Conservation (phyloP, 2,113 vertebrate species). For the Nansenia antarctica region DNA sequence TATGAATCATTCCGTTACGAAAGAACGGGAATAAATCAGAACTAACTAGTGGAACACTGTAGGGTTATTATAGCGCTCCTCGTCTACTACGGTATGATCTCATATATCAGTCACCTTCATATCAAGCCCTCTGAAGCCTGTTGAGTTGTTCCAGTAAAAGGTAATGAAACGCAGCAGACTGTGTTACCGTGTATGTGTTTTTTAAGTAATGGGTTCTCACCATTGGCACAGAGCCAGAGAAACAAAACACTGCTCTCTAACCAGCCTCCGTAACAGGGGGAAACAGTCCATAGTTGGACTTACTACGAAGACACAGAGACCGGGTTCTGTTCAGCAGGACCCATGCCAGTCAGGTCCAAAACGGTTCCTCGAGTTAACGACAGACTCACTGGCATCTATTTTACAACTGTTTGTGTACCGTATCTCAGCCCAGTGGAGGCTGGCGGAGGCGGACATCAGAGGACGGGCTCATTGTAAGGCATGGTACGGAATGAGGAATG, state of each 20-base stretch:
- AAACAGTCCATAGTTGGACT: not conserved
- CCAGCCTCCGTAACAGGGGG: not conserved
- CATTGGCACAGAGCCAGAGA: conserved; percentile 22
- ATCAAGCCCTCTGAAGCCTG: conserved; percentile 21
- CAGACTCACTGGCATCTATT: conserved; percentile 34
- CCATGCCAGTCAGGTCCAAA: not conserved
- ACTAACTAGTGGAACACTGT: too few relatives aligned
- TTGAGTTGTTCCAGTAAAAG: conserved; percentile 28
- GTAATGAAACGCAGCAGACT: conserved; percentile 26
- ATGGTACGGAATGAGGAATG: too few relatives aligned
- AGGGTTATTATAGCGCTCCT: too few relatives aligned
- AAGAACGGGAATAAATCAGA: too few relatives aligned
- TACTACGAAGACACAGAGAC: not conserved
- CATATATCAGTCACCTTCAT: too few relatives aligned
- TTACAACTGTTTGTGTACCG: conserved; percentile 37
- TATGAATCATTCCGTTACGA: too few relatives aligned
- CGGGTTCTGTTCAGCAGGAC: conserved; percentile 26
- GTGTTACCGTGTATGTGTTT: conserved; percentile 35
- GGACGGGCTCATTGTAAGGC: too few relatives aligned
- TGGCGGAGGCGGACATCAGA: too few relatives aligned
- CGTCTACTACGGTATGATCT: conserved; percentile 11
- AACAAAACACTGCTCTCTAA: not conserved
- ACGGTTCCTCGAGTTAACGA: conserved; percentile 9
- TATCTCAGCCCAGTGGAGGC: too few relatives aligned
- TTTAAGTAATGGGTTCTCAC: conserved; percentile 21